phyloP scores from a whole-genome alignment of 30 jellyfish, hydroid and myxozoan genomes.

The Mastigias papua region DNA sequence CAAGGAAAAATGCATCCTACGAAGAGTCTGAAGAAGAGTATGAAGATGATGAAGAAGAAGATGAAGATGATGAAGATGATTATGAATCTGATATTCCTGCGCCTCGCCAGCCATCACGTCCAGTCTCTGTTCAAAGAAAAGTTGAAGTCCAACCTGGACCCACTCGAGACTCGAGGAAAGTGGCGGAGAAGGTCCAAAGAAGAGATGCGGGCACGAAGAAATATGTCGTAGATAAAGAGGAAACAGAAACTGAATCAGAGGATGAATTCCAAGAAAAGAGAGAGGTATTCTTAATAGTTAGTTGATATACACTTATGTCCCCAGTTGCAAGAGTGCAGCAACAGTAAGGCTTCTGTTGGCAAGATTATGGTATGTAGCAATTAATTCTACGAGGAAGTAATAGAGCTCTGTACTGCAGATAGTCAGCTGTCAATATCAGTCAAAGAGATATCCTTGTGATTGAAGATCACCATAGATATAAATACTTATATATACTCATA shows the following conservation, averaged over 20 bases:
- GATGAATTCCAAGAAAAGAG: slow-evolving; percentile 49
- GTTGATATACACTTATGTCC: no score
- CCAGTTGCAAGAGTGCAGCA: no score
- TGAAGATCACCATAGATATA: no score
- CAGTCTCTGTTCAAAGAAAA: slow-evolving; percentile 37
- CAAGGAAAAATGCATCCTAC: slow-evolving; percentile 55
- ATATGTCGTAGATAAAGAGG: slow-evolving; percentile 44
- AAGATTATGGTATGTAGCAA: no score
- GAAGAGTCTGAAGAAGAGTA: slow-evolving; percentile 71
- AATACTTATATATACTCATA: no score
- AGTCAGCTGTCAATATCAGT: no score
- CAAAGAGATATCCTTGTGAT: no score
- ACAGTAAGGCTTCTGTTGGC: no score
- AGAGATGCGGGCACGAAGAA: slow-evolving; percentile 20
- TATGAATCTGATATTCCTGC: slow-evolving; percentile 52
- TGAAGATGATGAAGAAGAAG: slow-evolving; percentile 57
- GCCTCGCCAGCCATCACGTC: slow-evolving; percentile 20
- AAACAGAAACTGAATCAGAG: slow-evolving; percentile 41
- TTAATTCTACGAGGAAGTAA: no score
- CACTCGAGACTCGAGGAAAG: slow-evolving; percentile 33
- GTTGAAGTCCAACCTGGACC: slow-evolving; percentile 78
- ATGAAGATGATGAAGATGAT: slow-evolving; percentile 65
- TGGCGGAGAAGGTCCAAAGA: slow-evolving; percentile 46
- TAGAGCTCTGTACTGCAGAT: no score
- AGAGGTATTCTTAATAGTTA: no score